Percentiles rank a stretch among this genome's conserved stretches.
Conservation (phyloP, 2,888 invertebrate species). For the Vannuccia rotundouncinata region DNA sequence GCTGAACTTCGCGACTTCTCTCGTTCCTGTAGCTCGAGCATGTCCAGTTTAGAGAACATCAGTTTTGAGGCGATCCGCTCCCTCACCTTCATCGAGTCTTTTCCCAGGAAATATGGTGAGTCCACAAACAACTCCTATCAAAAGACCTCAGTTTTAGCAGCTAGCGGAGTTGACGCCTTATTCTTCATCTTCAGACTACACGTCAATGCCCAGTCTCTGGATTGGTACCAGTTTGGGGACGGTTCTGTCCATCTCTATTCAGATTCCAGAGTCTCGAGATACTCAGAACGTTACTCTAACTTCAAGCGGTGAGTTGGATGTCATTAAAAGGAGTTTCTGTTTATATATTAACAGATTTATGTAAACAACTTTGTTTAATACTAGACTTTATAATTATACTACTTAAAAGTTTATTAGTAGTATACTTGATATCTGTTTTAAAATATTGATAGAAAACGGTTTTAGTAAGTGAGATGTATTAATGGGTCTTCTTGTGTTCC, state of each 20-base stretch:
- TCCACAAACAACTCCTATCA: too few relatives aligned
- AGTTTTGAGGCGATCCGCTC: conserved; percentile 89
- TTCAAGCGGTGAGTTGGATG: conserved; percentile 69
- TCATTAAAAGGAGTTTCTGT: too few relatives aligned
- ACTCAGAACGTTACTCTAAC: conserved; percentile 66
- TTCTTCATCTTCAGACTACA: conserved; percentile 73
- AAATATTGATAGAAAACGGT: too few relatives aligned
- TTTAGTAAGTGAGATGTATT: too few relatives aligned
- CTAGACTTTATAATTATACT: too few relatives aligned
- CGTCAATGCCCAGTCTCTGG: conserved; percentile 84
- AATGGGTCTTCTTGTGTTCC: too few relatives aligned
- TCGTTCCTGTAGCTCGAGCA: conserved; percentile 89
- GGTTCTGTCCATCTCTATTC: conserved; percentile 82
- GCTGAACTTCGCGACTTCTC: conserved; percentile 65
- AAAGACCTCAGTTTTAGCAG: too few relatives aligned
- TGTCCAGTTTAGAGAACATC: conserved; percentile 94
- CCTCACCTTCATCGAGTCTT: conserved; percentile 89
- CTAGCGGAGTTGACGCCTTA: too few relatives aligned
- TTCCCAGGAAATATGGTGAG: conserved; percentile 82
- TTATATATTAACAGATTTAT: too few relatives aligned
- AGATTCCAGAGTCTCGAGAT: conserved; percentile 56
- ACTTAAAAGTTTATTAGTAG: too few relatives aligned
- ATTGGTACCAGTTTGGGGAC: conserved; percentile 94
- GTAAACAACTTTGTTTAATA: too few relatives aligned
- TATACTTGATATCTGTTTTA: too few relatives aligned